Evolutionary conservation across 2,888 invertebrate species (phyloP).

Genomic region (Hydroisotoma schaefferi): DNA sequence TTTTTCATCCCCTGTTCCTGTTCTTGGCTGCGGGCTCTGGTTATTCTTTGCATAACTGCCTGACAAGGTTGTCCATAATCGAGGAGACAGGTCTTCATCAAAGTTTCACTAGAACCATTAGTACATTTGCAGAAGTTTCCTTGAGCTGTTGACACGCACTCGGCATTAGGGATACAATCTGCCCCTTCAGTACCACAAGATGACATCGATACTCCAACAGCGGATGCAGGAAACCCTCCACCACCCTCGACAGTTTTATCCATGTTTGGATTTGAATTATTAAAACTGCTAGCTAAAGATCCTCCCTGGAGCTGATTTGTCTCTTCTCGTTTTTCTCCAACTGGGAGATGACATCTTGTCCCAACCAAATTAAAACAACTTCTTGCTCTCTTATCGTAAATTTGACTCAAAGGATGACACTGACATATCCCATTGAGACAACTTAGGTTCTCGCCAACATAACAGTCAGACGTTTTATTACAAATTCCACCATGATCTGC

Average conservation of each 20-base stretch:
- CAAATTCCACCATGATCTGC: conserved; percentile 35
- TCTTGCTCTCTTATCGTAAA: conserved; percentile 24
- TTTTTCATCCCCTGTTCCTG: background rate
- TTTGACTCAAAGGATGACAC: conserved; percentile 34
- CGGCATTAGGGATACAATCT: conserved; percentile 22
- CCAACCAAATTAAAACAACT: conserved; percentile 34
- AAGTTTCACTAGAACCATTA: conserved; percentile 25
- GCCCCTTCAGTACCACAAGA: background rate
- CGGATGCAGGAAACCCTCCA: background rate
- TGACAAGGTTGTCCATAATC: conserved; percentile 28
- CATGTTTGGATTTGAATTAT: background rate
- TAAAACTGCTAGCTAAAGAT: too few species aligned
- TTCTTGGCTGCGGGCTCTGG: too few species aligned
- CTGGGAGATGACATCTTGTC: conserved; percentile 25
- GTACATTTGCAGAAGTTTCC: conserved; percentile 22
- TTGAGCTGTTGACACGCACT: conserved; percentile 18
- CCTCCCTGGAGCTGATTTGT: background rate
- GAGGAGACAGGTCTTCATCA: conserved; percentile 32
- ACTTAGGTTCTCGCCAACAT: conserved; percentile 23
- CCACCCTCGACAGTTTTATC: background rate
- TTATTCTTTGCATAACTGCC: background rate
- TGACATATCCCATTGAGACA: conserved; percentile 36
- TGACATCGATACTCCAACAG: conserved; percentile 1
- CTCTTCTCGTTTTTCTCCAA: background rate
- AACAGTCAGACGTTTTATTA: conserved; percentile 25